Evolutionary conservation across 2,888 invertebrate genomes (phyloP).

Genomic region (Incurvaria masculella): DNA sequence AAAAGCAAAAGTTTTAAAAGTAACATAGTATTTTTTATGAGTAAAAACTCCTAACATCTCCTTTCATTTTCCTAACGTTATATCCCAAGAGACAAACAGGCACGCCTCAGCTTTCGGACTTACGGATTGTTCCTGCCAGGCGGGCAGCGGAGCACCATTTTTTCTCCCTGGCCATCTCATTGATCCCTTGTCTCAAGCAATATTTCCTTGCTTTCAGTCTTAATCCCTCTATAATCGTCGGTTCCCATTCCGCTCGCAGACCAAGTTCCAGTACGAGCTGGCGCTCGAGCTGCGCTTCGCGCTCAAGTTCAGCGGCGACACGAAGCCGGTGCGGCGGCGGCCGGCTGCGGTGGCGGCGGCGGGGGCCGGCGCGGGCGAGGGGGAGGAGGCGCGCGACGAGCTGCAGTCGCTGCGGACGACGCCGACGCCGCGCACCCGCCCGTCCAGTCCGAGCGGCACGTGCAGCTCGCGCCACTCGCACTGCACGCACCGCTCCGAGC

Average conservation of each 20-base stretch:
- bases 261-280: conserved; percentile 58
- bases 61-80: too few species aligned
- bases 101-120: too few species aligned
- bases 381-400: conserved; percentile 32
- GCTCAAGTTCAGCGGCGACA: conserved; percentile 58
- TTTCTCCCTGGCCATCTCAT: too few species aligned
- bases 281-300: conserved; percentile 64
- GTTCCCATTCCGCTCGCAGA: conserved; percentile 39
- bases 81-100: too few species aligned
- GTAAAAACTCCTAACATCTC: too few species aligned
- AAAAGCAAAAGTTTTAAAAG: too few species aligned
- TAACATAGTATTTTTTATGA: too few species aligned
- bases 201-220: too few species aligned
- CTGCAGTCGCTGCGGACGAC: conserved; percentile 25
- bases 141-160: too few species aligned
- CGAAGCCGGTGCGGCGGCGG: conserved; percentile 55
- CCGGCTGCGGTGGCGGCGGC: conserved; percentile 36
- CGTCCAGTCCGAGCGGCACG: conserved; percentile 31
- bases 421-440: conserved; percentile 38
- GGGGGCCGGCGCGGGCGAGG: conserved; percentile 28
- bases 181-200: too few species aligned
- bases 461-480: conserved; percentile 36
- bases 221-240: background rate
- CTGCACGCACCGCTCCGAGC: conserved; percentile 36
- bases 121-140: too few species aligned